Base-by-base conservation (phyloP, 2,888 invertebrate species). In the Megalurothrips usitatus region DNA sequence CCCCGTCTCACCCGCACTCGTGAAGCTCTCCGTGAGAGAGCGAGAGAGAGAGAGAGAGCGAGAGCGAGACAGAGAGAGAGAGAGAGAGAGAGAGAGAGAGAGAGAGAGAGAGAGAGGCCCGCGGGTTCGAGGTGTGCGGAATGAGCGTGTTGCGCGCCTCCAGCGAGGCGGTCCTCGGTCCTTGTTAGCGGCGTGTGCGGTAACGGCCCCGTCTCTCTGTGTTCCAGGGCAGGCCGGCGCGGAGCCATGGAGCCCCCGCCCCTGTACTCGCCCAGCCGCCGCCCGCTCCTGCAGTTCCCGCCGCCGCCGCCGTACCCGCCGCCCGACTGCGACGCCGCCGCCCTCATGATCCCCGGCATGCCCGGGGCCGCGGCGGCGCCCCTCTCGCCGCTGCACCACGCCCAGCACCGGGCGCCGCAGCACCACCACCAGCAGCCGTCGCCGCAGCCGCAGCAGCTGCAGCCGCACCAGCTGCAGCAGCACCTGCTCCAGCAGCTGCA, bases 301-400 rank as follows among this genome's bases (percentile, higher is more conserved):
- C 93, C 92, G 82, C 93, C 94, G 84, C 93, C 93, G 83, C 91
- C 92, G 82, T 93, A 92, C 86, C 92, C 92, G 83, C 92, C 92
- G 79, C 88, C 89, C 80, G 87, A 86, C 83, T 86, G 85, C 83
- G 85, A 86, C 83, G 68, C 68, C 23, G 68, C 68, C 68, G 68
- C 68, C 86, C 85, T 84, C 84, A 85, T 80, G 84, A 83, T 83
- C 82, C 82, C 82, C 82, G 83, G 81, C 83, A 82, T 82, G 82
- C 86, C 84, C 84, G 83, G 84, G 86, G 82, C 86, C 86, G 80
- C 52, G 79, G 81, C 80, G 81, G 79, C 48, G 79, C 81, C 49
- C 83, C 83, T 52, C 83, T 84, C 85, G 78, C 85, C 85, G 85
- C 85, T 78, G 85, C 86, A 83, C 82, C 80, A 81, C 81, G 82